Evolutionary conservation across 2,113 vertebrate genomes (phyloP), one percentile per base, ranked within the genome.

Genomic region (Circaetus cinerascens): DNA sequence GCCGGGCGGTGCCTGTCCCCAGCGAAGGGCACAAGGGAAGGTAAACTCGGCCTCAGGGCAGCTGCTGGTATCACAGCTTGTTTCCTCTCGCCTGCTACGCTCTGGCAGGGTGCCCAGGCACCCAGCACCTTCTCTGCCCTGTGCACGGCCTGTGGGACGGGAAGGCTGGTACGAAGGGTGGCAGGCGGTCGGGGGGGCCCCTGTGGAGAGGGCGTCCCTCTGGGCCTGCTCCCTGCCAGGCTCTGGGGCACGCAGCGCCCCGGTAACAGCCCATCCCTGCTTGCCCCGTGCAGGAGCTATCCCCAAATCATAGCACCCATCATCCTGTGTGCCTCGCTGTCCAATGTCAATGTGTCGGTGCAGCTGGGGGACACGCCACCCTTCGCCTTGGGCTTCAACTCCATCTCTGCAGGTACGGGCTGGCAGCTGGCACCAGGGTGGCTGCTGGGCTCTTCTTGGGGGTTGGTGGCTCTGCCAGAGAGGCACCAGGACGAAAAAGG

Each of bases 301-400:
- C 99, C 99, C 93, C 99, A 99, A 9, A 98, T 99, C 88, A 97
- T 99, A 63, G 99, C 99, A 0, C 99, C 99, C 8, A 98, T 99
- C 95, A 98, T 98, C 98, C 96, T 99, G 95, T 98, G 97, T 88
- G 98, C 98, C 67, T 98, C 98, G 0, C 97, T 99, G 94, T 99
- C 99, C 94, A 99, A 99, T 7, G 98, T 99, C 80, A 99, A 98
- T 1, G 98, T 99, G 94, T 99, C 99, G 0, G 98, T 99, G 92
- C 99, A 99, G 97, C 98, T 99, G 88, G 99, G 98, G 90, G 99
- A 99, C 98, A 99, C 99, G 0, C 99, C 99, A 2, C 99, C 99
- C 45, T 99, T 99, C 10, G 99, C 99, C 74, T 97, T 99, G 64
- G 99, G 99, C 88, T 99, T 99, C 97, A 98, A 99, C 95, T 99